Evolutionary conservation across 2,797 vertebrate genomes (phyloP).

Genomic region (Enteromius mattozi): DNA sequence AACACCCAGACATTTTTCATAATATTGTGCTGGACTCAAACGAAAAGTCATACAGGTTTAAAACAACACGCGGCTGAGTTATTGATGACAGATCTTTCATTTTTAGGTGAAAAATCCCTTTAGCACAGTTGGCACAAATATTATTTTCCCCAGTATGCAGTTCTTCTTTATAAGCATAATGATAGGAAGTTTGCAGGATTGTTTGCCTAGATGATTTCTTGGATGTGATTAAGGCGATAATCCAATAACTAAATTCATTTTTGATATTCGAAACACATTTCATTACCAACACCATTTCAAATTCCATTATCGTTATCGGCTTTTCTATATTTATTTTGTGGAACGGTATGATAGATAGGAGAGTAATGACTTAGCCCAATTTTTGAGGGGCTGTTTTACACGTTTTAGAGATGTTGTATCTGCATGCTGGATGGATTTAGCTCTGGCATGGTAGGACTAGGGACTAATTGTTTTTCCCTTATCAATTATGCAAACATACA

Average conservation of each 20-base stretch:
- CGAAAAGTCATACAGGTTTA: not conserved
- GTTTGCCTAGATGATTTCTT: conserved; percentile 28
- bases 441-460: conserved; percentile 56
- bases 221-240: conserved; percentile 56
- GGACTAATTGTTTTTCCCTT: conserved; percentile 28
- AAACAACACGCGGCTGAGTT: not conserved
- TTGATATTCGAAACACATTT: not conserved
- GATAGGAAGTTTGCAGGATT: conserved; percentile 43
- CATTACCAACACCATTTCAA: not conserved
- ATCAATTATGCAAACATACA: conserved; percentile 45
- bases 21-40: not conserved
- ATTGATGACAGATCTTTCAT: not conserved
- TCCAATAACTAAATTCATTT: conserved; percentile 19
- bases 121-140: not conserved
- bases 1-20: not conserved
- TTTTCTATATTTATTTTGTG: conserved; percentile 12
- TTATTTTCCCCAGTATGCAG: conserved; percentile 15
- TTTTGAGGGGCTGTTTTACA: conserved; percentile 21
- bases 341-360: conserved; percentile 18
- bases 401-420: conserved; percentile 33
- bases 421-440: conserved; percentile 61
- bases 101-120: not conserved
- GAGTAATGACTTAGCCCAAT: conserved; percentile 15
- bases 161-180: conserved; percentile 39
- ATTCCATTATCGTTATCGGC: not conserved